Conservation (phyloP, 1,140 invertebrate genomes). For the Aphelenchoides fujianensis region DNA sequence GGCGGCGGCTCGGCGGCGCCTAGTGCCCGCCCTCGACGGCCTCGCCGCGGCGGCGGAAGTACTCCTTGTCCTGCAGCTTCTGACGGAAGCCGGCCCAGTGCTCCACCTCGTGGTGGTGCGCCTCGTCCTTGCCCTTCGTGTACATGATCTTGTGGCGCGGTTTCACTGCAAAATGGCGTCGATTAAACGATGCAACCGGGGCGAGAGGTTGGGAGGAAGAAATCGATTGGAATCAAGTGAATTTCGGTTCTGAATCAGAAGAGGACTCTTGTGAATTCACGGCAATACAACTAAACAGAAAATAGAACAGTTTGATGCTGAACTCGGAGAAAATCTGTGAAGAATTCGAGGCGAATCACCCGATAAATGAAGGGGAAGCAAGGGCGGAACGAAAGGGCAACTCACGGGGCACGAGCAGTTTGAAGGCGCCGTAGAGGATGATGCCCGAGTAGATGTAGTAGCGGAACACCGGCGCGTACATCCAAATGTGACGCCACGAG, state of each 20-base stretch:
- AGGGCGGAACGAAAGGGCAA: neutral
- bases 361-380: no score
- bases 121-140: constrained; percentile 53
- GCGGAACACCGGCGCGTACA: constrained; percentile 51
- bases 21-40: neutral
- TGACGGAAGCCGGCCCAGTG: constrained; percentile 54
- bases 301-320: no score
- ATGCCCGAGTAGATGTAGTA: constrained; percentile 52
- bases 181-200: no score
- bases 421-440: constrained; percentile 53
- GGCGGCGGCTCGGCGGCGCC: no score
- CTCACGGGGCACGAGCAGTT: constrained; percentile 56
- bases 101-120: constrained; percentile 57
- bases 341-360: no score
- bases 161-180: constrained; percentile 58
- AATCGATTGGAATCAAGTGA: no score
- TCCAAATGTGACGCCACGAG: constrained; percentile 58
- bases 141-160: constrained; percentile 53
- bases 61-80: constrained; percentile 51
- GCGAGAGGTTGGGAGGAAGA: no score
- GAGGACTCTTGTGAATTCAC: no score
- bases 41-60: no score
- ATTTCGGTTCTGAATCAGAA: no score
- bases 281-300: no score
- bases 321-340: no score